Percentiles rank a stretch among this genome's conserved stretches.
Evolutionary conservation across 1,140 invertebrate species (phyloP).

Genomic region (Hylaeus volcanicus): DNA sequence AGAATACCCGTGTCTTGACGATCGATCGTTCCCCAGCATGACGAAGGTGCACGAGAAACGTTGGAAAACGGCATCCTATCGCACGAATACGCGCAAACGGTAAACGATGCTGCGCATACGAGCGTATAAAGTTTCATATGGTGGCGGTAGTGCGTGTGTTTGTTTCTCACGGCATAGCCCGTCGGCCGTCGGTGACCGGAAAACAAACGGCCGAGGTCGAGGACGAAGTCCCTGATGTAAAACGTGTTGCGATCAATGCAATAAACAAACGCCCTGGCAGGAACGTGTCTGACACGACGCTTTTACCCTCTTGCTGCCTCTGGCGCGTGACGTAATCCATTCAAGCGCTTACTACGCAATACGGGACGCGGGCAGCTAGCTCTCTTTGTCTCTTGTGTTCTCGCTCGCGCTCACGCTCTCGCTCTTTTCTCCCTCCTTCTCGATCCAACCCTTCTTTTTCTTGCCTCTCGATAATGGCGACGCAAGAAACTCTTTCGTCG

Average conservation of each 20-base stretch:
- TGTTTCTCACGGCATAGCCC: background rate
- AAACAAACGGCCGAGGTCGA: slow-evolving; percentile 42
- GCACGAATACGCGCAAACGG: slow-evolving; percentile 26
- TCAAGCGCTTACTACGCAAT: slow-evolving; percentile 75
- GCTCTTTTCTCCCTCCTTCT: background rate
- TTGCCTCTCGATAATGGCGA: slow-evolving; percentile 7
- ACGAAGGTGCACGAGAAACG: slow-evolving; percentile 3
- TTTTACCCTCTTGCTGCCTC: slow-evolving; percentile 56
- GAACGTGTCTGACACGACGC: slow-evolving; percentile 19
- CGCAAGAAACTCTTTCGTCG: background rate
- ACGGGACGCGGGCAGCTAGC: slow-evolving; percentile 49
- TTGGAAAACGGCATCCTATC: slow-evolving; percentile 26
- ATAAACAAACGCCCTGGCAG: slow-evolving; percentile 22
- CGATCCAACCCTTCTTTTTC: slow-evolving; percentile 6
- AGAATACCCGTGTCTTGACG: slow-evolving; percentile 9
- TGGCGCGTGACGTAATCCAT: slow-evolving; percentile 73
- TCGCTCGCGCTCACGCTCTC: background rate
- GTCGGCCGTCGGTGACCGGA: slow-evolving; percentile 14
- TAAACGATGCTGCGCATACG: slow-evolving; percentile 29
- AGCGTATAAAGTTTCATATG: slow-evolving; percentile 15
- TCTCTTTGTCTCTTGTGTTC: slow-evolving; percentile 2
- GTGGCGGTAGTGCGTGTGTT: background rate
- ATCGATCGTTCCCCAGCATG: slow-evolving; percentile 18
- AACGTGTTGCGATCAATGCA: slow-evolving; percentile 10
- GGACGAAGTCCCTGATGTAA: slow-evolving; percentile 42